These are phyloP conservation scores for Synergus gifuensis DNA, from an alignment of 2,888 invertebrate species.

Conservation along the genomic window DNA sequence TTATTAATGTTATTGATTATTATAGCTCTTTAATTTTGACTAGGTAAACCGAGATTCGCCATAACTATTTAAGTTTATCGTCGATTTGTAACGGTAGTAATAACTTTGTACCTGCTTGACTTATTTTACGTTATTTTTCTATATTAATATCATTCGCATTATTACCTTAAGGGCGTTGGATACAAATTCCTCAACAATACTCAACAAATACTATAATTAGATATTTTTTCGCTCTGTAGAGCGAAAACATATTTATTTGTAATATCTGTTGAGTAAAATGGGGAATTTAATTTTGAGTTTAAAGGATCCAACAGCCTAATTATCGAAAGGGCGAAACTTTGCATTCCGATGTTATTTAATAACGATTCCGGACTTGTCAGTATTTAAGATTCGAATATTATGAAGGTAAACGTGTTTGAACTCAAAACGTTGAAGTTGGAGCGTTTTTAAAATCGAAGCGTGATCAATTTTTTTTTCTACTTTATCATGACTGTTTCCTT, in stretches of 20 bases:
- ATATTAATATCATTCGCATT: neutral
- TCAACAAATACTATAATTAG: too few relatives aligned
- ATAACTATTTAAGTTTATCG: slow-evolving; percentile 9
- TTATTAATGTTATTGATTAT: slow-evolving; percentile 26
- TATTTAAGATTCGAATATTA: neutral
- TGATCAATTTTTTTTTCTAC: too few relatives aligned
- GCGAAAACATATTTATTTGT: too few relatives aligned
- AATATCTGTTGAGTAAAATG: too few relatives aligned
- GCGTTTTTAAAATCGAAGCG: neutral
- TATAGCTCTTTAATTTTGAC: neutral
- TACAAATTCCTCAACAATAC: neutral
- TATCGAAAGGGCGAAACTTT: neutral
- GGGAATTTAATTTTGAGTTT: too few relatives aligned
- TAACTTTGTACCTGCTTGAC: slow-evolving; percentile 38
- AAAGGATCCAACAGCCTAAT: too few relatives aligned
- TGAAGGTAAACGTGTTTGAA: neutral
- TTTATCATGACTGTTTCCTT: neutral
- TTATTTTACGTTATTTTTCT: neutral
- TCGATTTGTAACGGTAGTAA: slow-evolving; percentile 20
- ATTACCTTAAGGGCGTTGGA: neutral
- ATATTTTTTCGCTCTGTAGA: too few relatives aligned
- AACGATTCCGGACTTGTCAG: neutral
- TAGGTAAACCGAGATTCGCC: slow-evolving; percentile 24
- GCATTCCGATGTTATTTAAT: neutral
- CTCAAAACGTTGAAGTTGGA: neutral